A percentile compares a stretch with the other conserved stretches of the same genome.
Evolutionary conservation across 2,888 invertebrate genomes (phyloP).

Genomic region (Machimus rusticus): DNA sequence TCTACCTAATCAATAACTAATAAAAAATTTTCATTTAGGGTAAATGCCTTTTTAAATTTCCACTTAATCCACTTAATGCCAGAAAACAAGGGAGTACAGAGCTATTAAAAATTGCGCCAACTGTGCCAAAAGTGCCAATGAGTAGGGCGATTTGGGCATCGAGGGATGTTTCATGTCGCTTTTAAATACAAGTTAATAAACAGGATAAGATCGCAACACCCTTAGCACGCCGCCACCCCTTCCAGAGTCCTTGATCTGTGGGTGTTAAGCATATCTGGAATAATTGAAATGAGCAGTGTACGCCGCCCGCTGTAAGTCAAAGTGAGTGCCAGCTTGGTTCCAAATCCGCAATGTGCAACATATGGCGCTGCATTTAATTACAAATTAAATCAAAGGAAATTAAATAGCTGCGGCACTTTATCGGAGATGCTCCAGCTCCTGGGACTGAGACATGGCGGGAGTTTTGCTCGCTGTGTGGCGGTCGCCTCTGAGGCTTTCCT

Average conservation of each 20-base stretch:
- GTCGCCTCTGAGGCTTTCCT: background rate
- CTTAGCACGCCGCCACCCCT: background rate
- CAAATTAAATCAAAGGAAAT: slow-evolving; percentile 48
- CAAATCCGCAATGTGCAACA: slow-evolving; percentile 46
- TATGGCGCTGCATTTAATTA: slow-evolving; percentile 50
- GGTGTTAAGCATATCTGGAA: background rate
- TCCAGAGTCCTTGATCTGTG: background rate
- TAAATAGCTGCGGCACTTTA: background rate
- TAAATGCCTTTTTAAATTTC: background rate
- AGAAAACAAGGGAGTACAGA: slow-evolving; percentile 10
- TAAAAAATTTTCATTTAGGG: background rate
- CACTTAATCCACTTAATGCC: slow-evolving; percentile 16
- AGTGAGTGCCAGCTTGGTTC: background rate
- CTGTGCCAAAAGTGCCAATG: slow-evolving; percentile 29
- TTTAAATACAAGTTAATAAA: slow-evolving; percentile 40
- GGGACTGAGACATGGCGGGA: background rate
- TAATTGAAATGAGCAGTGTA: slow-evolving; percentile 36
- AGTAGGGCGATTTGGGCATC: background rate
- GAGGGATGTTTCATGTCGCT: slow-evolving; percentile 9
- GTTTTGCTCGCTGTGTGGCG: background rate
- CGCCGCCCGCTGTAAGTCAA: background rate
- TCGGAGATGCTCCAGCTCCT: background rate
- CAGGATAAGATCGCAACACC: slow-evolving; percentile 11
- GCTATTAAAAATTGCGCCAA: slow-evolving; percentile 18
- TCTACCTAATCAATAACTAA: background rate